These are phyloP conservation scores for Ditylenchus dipsaci DNA, from an alignment of 1,140 invertebrate species.

Conservation along the genomic window DNA sequence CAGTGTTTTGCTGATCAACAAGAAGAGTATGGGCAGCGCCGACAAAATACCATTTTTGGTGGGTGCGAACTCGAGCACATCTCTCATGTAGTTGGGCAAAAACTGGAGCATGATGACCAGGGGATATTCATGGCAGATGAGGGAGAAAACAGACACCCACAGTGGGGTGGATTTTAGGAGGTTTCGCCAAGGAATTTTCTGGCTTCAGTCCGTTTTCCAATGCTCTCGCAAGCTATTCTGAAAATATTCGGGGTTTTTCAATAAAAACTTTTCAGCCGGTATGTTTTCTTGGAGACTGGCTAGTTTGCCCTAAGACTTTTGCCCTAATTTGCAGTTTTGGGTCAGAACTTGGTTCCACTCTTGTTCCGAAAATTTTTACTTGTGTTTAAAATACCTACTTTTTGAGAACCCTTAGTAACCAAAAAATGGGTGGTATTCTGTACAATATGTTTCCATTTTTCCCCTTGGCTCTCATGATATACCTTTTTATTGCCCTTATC, in stretches of 20 bases:
- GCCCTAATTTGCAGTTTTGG: no score
- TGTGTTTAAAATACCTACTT: no score
- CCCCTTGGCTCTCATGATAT: no score
- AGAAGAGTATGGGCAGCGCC: constrained; percentile 52
- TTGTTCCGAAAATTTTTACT: no score
- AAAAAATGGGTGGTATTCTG: no score
- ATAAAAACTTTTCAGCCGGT: no score
- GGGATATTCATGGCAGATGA: constrained; percentile 54
- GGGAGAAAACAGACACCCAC: constrained; percentile 50
- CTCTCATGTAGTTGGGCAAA: constrained; percentile 56
- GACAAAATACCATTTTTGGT: constrained; percentile 54
- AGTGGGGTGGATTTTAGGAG: constrained; percentile 45
- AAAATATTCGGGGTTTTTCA: constrained; percentile 1
- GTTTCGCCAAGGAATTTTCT: constrained; percentile 44
- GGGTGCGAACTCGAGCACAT: constrained; percentile 55
- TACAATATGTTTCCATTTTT: no score
- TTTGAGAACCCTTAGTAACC: no score
- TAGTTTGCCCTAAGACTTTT: no score
- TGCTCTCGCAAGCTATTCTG: constrained; percentile 57
- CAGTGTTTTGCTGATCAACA: constrained; percentile 52
- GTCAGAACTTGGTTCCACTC: no score
- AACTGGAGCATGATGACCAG: constrained; percentile 57
- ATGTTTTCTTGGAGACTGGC: no score
- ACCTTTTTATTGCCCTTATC: no score
- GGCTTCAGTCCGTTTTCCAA: constrained; percentile 52